Base-by-base conservation (phyloP, 1,140 invertebrate species). In the Saccostrea cuccullata region DNA sequence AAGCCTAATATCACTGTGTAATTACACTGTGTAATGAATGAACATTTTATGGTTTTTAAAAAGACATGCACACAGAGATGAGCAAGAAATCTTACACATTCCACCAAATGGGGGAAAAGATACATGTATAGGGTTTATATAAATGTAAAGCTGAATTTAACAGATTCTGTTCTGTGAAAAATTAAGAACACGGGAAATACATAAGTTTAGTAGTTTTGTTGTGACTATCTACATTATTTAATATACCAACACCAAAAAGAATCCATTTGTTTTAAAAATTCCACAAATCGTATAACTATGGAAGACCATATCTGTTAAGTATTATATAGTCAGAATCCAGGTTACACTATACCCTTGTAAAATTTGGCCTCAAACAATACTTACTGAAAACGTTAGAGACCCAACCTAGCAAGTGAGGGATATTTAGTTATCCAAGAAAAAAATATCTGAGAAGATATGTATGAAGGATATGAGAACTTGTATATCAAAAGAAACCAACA, bases 351-450 rank as follows among this genome's bases (percentile, higher is more conserved):
- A 58, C 11, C 40, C 11, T 17, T 60, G 58, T 60, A 17, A 73
- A 73, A 73, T 23, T 23, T 73, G 8, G 12, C 26, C 11, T 30
- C 70, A 73, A 9, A 73, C 70, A 73, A 73, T 73, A 73, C 70
- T 73, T 73, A 73, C 70, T 73, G 70, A 26, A 73, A 73, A 73
- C 11, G 70, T 26, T 9, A 73, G 70, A 23, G 70, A 73, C 23
- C 70, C 70, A 8, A 73, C 70, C 70, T 73, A 73, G 13, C 15
- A 73, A 0, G 26, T 13, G 36, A 26, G 26, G 26, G 36, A 26
- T 30, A 13, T 26, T 13, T 73, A 15, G 26, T 73, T 23, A 73
- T 26, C 9, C 8, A 30, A 11, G 23, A 73, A 73, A 47, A 60
- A 20, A 60, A 12, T 60, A 15, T 60, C 58, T 60, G 20, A 60